Evolutionary conservation across 2,113 vertebrate species (phyloP).

Genomic region (Orientallactaga bullata): DNA sequence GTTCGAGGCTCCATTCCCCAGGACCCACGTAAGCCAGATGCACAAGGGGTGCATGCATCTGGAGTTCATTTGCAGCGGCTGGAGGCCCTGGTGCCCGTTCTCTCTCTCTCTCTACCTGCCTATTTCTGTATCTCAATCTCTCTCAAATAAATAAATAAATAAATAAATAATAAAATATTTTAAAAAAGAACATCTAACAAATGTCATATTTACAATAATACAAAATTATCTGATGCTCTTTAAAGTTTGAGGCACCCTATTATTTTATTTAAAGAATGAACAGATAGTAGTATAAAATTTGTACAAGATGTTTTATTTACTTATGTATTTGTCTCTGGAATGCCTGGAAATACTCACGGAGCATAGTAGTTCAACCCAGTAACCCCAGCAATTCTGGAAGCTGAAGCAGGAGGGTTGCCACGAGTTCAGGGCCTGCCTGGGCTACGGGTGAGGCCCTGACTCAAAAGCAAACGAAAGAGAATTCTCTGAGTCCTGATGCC

Average conservation of each 20-base stretch:
- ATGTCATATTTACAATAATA: conserved; percentile 23
- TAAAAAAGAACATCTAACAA: not conserved
- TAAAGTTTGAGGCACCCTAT: not conserved
- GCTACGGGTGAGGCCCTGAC: not conserved
- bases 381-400: not conserved
- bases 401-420: not conserved
- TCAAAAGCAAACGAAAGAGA: not conserved
- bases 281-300: not conserved
- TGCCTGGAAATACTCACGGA: not conserved
- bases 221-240: conserved; percentile 19
- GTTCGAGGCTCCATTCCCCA: too few species aligned
- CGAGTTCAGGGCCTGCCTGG: not conserved
- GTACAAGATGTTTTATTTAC: not conserved
- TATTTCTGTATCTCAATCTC: too few species aligned
- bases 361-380: not conserved
- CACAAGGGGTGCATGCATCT: too few species aligned
- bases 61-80: too few species aligned
- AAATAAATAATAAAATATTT: conserved; percentile 42
- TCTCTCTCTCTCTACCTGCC: too few species aligned
- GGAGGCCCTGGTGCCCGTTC: too few species aligned
- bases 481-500: not conserved
- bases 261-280: conserved; percentile 38
- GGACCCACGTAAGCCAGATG: too few species aligned
- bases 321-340: not conserved
- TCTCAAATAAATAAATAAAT: too few species aligned